Evolutionary conservation across 2,113 vertebrate genomes (phyloP), one percentile per base, ranked within the genome.

Genomic region (Desmodus rotundus): DNA sequence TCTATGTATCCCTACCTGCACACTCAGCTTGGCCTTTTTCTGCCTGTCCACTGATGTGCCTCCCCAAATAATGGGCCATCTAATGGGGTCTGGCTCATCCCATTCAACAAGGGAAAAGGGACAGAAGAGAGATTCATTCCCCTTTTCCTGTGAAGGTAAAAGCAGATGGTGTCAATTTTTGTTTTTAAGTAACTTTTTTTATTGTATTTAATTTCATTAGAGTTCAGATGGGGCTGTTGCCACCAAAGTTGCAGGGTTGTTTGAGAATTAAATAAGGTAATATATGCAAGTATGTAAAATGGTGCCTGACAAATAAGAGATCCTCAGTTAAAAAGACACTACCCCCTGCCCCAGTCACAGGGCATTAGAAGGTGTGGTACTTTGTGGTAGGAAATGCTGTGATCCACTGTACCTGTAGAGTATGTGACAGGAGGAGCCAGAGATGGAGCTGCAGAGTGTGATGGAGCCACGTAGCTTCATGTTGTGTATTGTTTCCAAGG

Each of bases 151-250:
- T 52, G 47, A 74, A 92, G 70, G 72, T 56, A 93, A 56, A 91
- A 65, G 33, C 28, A n/a, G 41, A 33, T 77, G 72, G 41, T 12
- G 15, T 54, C 50, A n/a, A 7, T 89, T 82, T 84, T 88, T 93
- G 14, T 70, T 72, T 72, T 77, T 91, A 28, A 87, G 76, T 72
- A 67, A 82, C 24, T n/a, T 63, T 94, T 72, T 26, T 70, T 70
- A 54, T 74, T 41, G 31, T 67, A 52, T 86, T 73, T 38, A 58
- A n/a, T 88, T 67, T 93, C 38, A n/a, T 74, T 54, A 56, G 68
- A 33, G 31, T 77, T 87, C 41, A 73, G 26, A 87, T 83, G 31
- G 45, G 84, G 70, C 11, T 54, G 12, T 81, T 87, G 45, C 36
- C 36, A 43, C 28, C 14, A n/a, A n/a, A 50, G 67, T 38, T 36